These are phyloP conservation scores for Pristionchus maxplancki DNA, from an alignment of 2,888 invertebrate species.

Conservation along the genomic window DNA sequence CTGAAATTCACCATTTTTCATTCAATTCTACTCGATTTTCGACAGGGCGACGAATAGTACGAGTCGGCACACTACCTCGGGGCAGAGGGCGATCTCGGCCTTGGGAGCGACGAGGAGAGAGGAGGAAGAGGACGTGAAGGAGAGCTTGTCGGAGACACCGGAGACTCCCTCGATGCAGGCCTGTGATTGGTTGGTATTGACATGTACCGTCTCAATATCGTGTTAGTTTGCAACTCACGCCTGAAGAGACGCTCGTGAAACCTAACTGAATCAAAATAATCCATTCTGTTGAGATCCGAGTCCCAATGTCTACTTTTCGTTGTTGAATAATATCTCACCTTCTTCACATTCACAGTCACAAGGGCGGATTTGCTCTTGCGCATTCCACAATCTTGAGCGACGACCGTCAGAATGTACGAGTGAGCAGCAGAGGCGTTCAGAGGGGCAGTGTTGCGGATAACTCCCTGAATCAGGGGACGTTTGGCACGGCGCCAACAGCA, in stretches of 20 bases:
- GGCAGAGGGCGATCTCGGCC: conserved; percentile 60
- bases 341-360: conserved; percentile 94
- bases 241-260: not conserved
- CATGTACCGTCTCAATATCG: too few species aligned
- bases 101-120: conserved; percentile 84
- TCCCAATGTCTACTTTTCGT: not conserved
- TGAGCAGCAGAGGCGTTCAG: conserved; percentile 93
- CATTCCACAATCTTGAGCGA: conserved; percentile 98
- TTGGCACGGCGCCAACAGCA: not conserved
- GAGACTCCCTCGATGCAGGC: conserved; percentile 48
- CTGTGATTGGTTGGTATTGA: not conserved
- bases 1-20: conserved; percentile 25
- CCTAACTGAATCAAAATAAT: not conserved
- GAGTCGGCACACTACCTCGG: conserved; percentile 35
- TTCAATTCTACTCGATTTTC: not conserved
- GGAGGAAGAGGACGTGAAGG: conserved; percentile 90
- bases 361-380: conserved; percentile 88
- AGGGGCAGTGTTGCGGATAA: conserved; percentile 92
- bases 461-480: conserved; percentile 72
- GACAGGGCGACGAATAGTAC: not conserved
- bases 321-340: conserved; percentile 73
- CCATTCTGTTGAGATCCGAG: too few species aligned
- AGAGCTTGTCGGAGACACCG: conserved; percentile 85
- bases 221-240: not conserved
- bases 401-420: conserved; percentile 95